phyloP scores from a whole-genome alignment of 2,797 vertebrate species.

The Galago senegalensis region DNA sequence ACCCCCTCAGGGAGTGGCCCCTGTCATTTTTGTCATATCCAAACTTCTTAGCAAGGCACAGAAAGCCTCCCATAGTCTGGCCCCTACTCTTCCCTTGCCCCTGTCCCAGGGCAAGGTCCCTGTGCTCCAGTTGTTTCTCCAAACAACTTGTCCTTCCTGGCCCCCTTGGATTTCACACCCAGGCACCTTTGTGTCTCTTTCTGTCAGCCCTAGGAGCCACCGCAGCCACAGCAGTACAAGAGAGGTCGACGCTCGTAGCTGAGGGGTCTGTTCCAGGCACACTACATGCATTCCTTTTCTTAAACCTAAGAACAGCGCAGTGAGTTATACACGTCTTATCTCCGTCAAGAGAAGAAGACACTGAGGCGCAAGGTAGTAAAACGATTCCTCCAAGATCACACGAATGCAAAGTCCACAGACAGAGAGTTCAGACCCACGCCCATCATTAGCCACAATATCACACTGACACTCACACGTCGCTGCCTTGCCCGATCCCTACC shows the following conservation, averaged over 20 bases:
- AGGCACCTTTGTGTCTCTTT: accelerated
- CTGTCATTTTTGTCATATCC: accelerated
- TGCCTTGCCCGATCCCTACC: too few relatives aligned
- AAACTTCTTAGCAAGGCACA: neutral
- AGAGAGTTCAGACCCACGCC: neutral
- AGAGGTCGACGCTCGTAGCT: accelerated
- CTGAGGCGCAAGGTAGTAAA: neutral
- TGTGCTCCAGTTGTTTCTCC: neutral
- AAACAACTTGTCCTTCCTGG: too few relatives aligned
- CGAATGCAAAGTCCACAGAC: accelerated
- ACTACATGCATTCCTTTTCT: accelerated
- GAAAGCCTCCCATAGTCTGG: neutral
- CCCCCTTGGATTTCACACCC: neutral
- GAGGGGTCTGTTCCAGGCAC: accelerated
- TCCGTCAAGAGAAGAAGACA: neutral
- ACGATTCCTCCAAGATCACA: neutral
- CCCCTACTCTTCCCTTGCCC: accelerated
- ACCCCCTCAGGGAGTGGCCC: accelerated
- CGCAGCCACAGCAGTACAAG: neutral
- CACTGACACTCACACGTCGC: accelerated
- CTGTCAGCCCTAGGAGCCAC: neutral
- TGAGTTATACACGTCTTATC: accelerated
- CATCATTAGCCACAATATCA: neutral
- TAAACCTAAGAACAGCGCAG: neutral
- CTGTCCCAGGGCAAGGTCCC: accelerated